Evolutionary conservation across 92 coral and sea anemone species (phyloP), one percentile per base, ranked within the genome.

Genomic region (Virgularia gustaviana): DNA sequence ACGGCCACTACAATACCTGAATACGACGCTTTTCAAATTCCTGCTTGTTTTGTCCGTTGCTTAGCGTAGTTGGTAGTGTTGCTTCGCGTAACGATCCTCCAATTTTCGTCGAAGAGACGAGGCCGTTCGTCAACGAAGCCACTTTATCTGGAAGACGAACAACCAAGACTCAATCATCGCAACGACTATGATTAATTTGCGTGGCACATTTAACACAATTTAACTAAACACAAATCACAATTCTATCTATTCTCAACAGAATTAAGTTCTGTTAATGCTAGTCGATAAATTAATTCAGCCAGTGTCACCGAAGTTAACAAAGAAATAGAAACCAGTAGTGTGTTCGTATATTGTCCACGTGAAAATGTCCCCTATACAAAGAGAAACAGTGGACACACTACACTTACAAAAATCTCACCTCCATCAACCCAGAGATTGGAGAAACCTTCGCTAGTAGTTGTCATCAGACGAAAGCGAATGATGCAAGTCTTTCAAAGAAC

Each of bases 391-490:
- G 39, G 36, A 35, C 25, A 68, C 19, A 34, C 27, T 45, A 49
- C 59, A 68, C 75, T 43, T 47, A 68, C 15, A 36, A 42, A 31
- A 49, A 68, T 25, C 62, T 68, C 16, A 68, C 75, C 75, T 51
- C 75, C 75, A 68, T 32, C 62, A 20, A 45, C 51, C 75, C 75
- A 68, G 28, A 68, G 60, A 32, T 29, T 68, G 1, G 61, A 9
- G 30, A 68, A 49, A 49, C 47, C 34, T 68, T 68, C 60, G 75
- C 75, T 51, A 68, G 75, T 49, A 49, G 75, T 68, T 31, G 75
- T 68, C 75, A 68, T 68, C 75, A 68, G 75, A 68, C 24, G 75
- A 68, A 59, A 49, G 51, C 75, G 33, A 68, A 68, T 47, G 38
- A 68, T 68, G 75, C 75, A 68, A 45, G 34, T 32, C 12, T 55